Base-by-base conservation (phyloP, 2,113 vertebrate species). In the Phalacrocorax brasilianus region DNA sequence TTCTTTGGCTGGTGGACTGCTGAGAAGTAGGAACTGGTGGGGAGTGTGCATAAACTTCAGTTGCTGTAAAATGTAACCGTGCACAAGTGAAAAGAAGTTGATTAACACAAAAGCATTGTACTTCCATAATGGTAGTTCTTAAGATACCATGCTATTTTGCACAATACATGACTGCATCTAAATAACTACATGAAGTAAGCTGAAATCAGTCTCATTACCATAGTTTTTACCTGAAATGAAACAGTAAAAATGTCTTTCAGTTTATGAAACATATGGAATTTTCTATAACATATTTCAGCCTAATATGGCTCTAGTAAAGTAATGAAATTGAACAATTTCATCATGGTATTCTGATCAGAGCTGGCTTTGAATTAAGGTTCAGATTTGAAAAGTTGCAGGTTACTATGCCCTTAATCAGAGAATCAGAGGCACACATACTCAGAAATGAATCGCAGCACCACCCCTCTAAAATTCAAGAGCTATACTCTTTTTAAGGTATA, bases 1-100 rank as follows among this genome's bases (percentile, higher is more conserved):
- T 98, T 99, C 99, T 99, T 99, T 99, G 99, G 99, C 99, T 98
- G 99, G 99, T 94, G 99, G 99, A 96, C 99, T 99, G 98, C 99
- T 99, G 94, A 99, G 99, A 73, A 99, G 98, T 40, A 99, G 98
- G 95, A 99, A 99, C 77, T 99, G 99, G 96, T 99, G 99, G 21
- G 98, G 98, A 45, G 99, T 99, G 95, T 99, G 99, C 99, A 99
- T 99, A 98, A 99, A 99, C 97, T 99, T 99, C 47, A 99, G 91
- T 98, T 99, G 99, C 99, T 99, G 97, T 79, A 92, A 85, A 94
- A 95, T 88, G 33, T 68, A 91, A 97, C 28, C 95, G 21, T 55
- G n/a, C 8, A 77, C 11, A 89, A 49, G n/a, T 32, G 42, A 96
- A 79, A 83, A 78, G 3, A 78, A 45, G 40, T 82, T 78, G 77